Evolutionary conservation across 2,113 vertebrate genomes (phyloP), one percentile per base, ranked within the genome.

Genomic region (Phalacrocorax brasilianus): DNA sequence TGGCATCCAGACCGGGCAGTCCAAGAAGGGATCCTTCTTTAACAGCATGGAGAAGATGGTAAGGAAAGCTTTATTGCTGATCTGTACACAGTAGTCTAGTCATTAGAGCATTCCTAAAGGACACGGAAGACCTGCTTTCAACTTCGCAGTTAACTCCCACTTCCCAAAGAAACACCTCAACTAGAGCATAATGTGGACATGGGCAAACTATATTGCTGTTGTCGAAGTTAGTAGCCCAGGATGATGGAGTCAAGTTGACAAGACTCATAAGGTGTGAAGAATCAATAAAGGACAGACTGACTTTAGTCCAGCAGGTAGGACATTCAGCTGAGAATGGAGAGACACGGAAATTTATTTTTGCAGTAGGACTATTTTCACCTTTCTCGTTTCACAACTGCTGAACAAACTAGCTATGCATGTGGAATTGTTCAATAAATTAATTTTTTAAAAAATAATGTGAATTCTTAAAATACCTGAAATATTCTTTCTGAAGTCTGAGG

Each of bases 401-500:
- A 85, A 75, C 55, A 84, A 92, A 67, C 20, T 42, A 77, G 12
- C 9, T 63, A 63, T 24, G 70, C 4, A 63, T 1, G 0, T 35
- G 14, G 27, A 87, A 79, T 9, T 89, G 23, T 45, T 91, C 14
- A 63, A 42, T 21, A 62, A 35, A 30, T 12, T 0, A 5, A 6
- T 21, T 33, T 70, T 27, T 40, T 62, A 40, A n/a, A 3, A 30
- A 59, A 22, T 28, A 68, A 40, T 23, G 26, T 66, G 9, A 88
- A 44, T 85, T 72, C 19, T 88, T 56, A 66, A 71, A 67, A 94
- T 98, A 99, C 99, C 99, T 99, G 99, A 91, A 99, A 99, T 97
- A 99, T 98, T 94, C 98, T 98, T 97, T 99, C 99, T 11, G 99
- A 99, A 97, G 98, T 99, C 97, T 99, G 99, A 73, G 99, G 99